These are phyloP conservation scores for Poeciliopsis gracilis DNA, from an alignment of 2,797 vertebrate species.

Conservation along the genomic window DNA sequence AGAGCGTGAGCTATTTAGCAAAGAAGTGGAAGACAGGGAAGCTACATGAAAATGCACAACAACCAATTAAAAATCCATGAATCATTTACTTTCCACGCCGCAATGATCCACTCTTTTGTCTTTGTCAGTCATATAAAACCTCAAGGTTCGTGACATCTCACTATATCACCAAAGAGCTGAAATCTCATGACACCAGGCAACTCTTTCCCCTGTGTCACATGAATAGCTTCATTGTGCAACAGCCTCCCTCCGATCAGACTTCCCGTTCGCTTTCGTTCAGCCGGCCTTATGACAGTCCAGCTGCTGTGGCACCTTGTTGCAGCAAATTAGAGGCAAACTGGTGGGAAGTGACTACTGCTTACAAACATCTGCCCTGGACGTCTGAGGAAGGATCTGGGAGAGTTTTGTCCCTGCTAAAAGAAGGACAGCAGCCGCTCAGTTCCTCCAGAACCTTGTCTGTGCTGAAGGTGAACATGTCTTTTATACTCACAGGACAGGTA, in stretches of 20 bases:
- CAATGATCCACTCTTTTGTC: neutral
- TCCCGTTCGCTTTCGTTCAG: constrained; percentile 34
- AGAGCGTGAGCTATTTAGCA: neutral
- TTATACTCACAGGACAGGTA: constrained; percentile 77
- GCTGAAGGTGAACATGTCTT: constrained; percentile 82
- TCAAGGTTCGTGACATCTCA: neutral
- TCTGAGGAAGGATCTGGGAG: constrained; percentile 35
- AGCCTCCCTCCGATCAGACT: constrained; percentile 29
- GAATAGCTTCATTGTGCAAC: constrained; percentile 66
- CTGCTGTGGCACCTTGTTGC: constrained; percentile 53
- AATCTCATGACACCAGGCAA: constrained; percentile 56
- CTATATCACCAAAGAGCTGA: constrained; percentile 1
- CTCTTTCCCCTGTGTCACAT: constrained; percentile 56
- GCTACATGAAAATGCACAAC: neutral
- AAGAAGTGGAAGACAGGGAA: neutral
- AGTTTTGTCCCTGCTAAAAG: constrained; percentile 22
- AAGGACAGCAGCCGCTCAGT: constrained; percentile 31
- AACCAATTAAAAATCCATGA: neutral
- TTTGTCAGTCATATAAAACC: neutral
- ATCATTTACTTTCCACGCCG: neutral
- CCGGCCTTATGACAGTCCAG: constrained; percentile 45
- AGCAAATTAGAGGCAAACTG: constrained; percentile 68
- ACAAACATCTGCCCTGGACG: constrained; percentile 30
- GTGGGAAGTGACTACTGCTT: constrained; percentile 61
- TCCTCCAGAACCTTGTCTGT: constrained; percentile 38